These are phyloP conservation scores for Parelbella ahira DNA, from an alignment of 2,888 invertebrate species.

Conservation along the genomic window DNA sequence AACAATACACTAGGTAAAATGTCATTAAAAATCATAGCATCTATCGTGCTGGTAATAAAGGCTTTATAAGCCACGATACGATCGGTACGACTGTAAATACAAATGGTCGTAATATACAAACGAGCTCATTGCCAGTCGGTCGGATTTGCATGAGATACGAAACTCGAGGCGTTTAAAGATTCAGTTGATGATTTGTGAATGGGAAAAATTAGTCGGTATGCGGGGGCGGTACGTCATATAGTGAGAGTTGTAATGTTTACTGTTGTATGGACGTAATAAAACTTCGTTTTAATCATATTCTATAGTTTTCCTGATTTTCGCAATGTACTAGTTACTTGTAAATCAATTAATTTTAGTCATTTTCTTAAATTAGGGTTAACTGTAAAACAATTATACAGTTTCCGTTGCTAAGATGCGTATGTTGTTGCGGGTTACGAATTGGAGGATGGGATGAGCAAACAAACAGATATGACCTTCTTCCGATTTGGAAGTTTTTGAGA, in stretches of 20 bases:
- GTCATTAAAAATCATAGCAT: conserved; percentile 32
- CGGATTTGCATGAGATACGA: conserved; percentile 75
- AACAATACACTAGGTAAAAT: no score
- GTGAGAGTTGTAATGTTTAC: conserved; percentile 1
- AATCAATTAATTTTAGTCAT: no score
- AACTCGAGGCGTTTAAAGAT: conserved; percentile 52
- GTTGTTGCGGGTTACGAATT: no score
- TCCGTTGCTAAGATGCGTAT: no score
- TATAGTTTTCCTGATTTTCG: no score
- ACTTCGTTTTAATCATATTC: no score
- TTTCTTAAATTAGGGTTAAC: no score
- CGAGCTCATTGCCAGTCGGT: conserved; percentile 71
- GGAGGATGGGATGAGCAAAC: no score
- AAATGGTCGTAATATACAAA: conserved; percentile 48
- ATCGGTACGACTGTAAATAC: conserved; percentile 20
- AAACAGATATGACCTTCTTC: no score
- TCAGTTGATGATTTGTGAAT: conserved; percentile 45
- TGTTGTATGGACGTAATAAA: not conserved
- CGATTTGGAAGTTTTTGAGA: no score
- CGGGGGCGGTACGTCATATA: conserved; percentile 7
- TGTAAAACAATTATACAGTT: no score
- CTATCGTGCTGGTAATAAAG: conserved; percentile 3
- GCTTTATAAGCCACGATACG: conserved; percentile 6
- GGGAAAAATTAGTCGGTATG: conserved; percentile 27
- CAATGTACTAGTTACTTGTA: no score